These are phyloP conservation scores for Frieseomelitta varia DNA, from an alignment of 1,140 invertebrate genomes.

Conservation along the genomic window DNA sequence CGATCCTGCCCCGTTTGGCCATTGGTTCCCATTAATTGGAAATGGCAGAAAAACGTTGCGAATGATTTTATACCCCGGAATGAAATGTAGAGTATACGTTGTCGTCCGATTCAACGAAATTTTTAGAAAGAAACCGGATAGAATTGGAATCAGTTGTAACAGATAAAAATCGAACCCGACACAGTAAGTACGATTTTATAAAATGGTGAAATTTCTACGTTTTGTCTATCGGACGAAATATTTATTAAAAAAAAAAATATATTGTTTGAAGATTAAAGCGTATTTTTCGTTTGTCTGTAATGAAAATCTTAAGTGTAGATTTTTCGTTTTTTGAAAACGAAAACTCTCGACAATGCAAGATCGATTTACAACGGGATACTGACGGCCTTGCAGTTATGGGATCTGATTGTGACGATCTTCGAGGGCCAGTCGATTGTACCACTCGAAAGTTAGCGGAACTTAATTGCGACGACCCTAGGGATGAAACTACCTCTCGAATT, in stretches of 20 bases:
- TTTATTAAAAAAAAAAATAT: no score
- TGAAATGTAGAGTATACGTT: no score
- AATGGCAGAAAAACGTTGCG: neutral
- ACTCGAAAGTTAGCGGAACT: constrained; percentile 16
- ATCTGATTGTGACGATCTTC: constrained; percentile 26
- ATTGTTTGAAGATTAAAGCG: neutral
- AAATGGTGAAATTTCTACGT: neutral
- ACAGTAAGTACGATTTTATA: neutral
- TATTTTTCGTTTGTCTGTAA: no score
- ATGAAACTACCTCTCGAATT: constrained; percentile 28
- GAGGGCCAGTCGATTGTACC: constrained; percentile 8
- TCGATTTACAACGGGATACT: neutral
- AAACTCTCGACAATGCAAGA: neutral
- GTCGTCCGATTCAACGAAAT: neutral
- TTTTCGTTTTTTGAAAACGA: neutral
- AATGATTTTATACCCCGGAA: neutral
- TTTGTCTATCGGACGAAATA: no score
- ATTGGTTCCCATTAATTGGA: constrained; percentile 9
- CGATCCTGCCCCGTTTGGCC: neutral
- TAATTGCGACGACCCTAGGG: constrained; percentile 24
- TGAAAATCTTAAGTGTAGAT: neutral
- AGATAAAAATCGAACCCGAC: neutral
- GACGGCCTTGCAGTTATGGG: constrained; percentile 15
- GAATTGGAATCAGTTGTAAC: neutral
- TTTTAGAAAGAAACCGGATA: neutral